Conservation (phyloP, 2,113 vertebrate genomes). For the Turnix velox region DNA sequence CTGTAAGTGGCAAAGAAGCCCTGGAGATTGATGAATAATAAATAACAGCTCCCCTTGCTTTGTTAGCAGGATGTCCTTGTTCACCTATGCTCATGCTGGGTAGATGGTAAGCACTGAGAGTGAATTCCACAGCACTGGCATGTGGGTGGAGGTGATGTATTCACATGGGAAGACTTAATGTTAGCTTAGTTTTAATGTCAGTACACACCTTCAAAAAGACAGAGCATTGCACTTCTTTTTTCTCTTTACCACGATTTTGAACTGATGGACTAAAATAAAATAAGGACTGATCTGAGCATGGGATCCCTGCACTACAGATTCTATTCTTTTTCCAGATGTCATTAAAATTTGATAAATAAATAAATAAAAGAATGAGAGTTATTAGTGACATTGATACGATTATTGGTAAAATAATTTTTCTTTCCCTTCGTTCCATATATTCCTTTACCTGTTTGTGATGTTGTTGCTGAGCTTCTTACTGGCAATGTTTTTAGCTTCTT, state of each 20-base stretch:
- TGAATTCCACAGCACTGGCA: neutral
- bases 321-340: neutral
- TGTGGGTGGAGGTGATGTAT: neutral
- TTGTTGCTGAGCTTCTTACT: neutral
- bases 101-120: neutral
- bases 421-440: neutral
- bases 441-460: neutral
- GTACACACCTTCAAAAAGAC: neutral
- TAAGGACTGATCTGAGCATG: neutral
- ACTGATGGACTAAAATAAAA: neutral
- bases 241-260: neutral
- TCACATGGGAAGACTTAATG: neutral
- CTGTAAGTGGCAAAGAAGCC: constrained; percentile 45
- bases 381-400: neutral
- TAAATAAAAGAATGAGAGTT: neutral
- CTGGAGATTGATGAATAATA: constrained; percentile 53
- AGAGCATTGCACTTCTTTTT: neutral
- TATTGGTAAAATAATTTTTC: neutral
- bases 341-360: neutral
- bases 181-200: neutral
- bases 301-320: neutral
- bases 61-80: neutral
- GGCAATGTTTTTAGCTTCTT: neutral
- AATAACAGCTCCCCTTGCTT: neutral
- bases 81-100: neutral